Evolutionary conservation across 1,140 invertebrate species (phyloP), one percentile per base, ranked within the genome.

Genomic region (Neodiprion fabricii): DNA sequence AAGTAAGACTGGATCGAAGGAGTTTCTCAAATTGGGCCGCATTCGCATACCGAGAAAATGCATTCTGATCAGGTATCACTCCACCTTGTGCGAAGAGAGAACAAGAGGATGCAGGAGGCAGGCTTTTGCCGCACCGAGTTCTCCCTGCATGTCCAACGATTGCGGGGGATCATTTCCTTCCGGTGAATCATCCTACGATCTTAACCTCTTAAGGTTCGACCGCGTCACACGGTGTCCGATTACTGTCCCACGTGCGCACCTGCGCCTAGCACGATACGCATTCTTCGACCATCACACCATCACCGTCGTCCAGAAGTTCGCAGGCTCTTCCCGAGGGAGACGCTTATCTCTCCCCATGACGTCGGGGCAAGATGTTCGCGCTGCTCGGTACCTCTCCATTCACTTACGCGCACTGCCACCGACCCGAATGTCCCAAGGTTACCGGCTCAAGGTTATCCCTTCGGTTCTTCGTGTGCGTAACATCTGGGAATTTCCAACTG

Each of bases 161-260:
- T 9, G 9, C 53, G n/a, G 11, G 10, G 53, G 53, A 61, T 61
- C 53, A 61, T 61, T 61, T 61, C 53, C 53, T 61, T 9, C 21
- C 70, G 75, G 75, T 82, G 81, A 81, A 78, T 83, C 81, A 83
- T 75, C 50, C 28, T 40, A 40, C 75, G 76, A 80, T 81, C 76
- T 80, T 72, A 82, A 79, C 76, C 53, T 61, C 11, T 17, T 17
- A 9, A 61, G 9, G n/a, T 17, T 61, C 11, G 53, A 61, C 53
- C 53, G 53, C 53, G 53, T 61, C 53, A 9, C 53, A 61, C 53
- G 53, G 53, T 61, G 53, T 61, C 53, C 53, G 53, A 61, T 61
- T 61, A 61, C 53, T 61, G n/a, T 61, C 53, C 53, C 53, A 61
- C 53, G 53, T 61, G 53, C 53, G 53, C 53, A 61, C 53, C 53